Evolutionary conservation across 2,888 invertebrate species (phyloP), one percentile per base, ranked within the genome.

Genomic region (Lithophane semibrunnea): DNA sequence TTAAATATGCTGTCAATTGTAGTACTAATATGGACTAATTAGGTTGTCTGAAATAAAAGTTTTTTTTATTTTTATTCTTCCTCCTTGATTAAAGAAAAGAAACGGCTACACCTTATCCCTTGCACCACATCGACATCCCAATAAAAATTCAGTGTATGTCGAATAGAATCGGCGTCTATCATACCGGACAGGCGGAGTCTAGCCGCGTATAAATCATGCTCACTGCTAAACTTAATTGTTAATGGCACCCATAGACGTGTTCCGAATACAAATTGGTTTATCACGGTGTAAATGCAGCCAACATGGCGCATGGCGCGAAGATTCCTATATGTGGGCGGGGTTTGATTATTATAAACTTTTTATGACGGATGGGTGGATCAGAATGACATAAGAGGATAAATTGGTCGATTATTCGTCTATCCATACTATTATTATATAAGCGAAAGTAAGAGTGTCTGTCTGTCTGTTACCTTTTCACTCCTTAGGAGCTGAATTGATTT

Each of bases 131-230:
- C 24, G 18, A 49, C n/a, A 71, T 44, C 66, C 12, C 75, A 75
- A 90, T 93, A 86, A 91, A 88, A 85, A 93, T 93, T 90, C 92
- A 84, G n/a, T 18, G 73, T 49, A 56, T 87, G 90, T 90, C 76
- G 65, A 76, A 68, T 78, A 84, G 86, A 84, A 88, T 86, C 89
- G 83, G 80, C 88, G 91, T 95, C 89, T 88, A 93, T 94, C 94
- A 94, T 90, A 76, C 66, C 60, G 73, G 94, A 94, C 94, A 94
- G 94, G 94, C 93, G 94, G 92, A 88, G 93, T 90, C 88, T 92
- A 88, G 84, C 67, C 79, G 82, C 77, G 82, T 68, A 90, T 95
- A 94, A 94, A 94, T 94, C 92, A 93, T 91, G 91, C 80, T 84
- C 77, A 77, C 86, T 77, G 79, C 88, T 88, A 85, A 90, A 87